Evolutionary conservation across 2,113 vertebrate genomes (phyloP).

Genomic region (Xyrauchen texanus): DNA sequence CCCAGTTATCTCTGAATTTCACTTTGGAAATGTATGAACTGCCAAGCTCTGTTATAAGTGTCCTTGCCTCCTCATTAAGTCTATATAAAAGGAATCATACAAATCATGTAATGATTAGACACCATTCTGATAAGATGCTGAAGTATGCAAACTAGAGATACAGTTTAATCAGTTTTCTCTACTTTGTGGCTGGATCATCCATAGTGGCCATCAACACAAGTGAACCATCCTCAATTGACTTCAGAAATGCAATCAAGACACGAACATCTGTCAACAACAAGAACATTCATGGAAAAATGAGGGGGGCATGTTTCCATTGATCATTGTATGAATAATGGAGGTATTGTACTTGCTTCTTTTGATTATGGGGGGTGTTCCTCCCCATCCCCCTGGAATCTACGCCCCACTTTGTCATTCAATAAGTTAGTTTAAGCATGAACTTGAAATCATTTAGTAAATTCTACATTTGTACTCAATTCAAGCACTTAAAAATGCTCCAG

Average conservation of each 20-base stretch:
- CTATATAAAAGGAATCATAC: conserved; percentile 48
- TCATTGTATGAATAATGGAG: too few species aligned
- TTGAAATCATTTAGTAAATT: too few species aligned
- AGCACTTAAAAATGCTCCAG: too few species aligned
- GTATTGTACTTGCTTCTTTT: too few species aligned
- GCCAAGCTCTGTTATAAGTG: conserved; percentile 81
- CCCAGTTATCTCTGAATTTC: conserved; percentile 89
- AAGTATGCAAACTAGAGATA: neutral
- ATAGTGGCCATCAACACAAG: conserved; percentile 85
- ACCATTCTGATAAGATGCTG: too few species aligned
- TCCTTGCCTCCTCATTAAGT: conserved; percentile 81
- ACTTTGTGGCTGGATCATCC: conserved; percentile 88
- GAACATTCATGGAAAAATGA: too few species aligned
- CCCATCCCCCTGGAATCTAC: too few species aligned
- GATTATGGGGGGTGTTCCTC: too few species aligned
- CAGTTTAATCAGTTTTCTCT: conserved; percentile 32
- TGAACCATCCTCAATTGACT: conserved; percentile 76
- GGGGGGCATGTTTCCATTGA: too few species aligned
- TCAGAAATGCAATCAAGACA: conserved; percentile 80
- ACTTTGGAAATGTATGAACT: conserved; percentile 76
- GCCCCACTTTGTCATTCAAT: too few species aligned
- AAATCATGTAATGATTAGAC: neutral
- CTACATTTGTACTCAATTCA: too few species aligned
- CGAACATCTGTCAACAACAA: conserved; percentile 76
- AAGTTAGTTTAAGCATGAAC: too few species aligned